Conservation (phyloP, 2,888 invertebrate genomes). For the Tipula unca region DNA sequence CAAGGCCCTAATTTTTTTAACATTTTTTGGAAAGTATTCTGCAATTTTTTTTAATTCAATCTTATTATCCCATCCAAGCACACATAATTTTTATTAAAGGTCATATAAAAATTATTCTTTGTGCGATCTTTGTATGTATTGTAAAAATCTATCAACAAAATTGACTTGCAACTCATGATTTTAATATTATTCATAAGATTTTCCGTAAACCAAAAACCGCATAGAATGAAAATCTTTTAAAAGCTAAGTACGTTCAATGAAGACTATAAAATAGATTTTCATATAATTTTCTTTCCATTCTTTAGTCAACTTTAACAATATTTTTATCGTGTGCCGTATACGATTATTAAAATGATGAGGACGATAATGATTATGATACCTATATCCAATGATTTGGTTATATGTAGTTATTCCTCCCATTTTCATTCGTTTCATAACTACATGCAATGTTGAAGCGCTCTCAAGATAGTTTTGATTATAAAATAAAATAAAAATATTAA, state of each 20-base stretch:
- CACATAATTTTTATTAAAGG: neutral
- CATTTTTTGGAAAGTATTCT: too few relatives aligned
- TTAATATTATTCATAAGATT: neutral
- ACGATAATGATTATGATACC: neutral
- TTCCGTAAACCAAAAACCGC: neutral
- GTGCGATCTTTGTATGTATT: neutral
- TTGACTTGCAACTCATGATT: neutral
- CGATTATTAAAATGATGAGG: neutral
- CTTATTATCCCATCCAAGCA: too few relatives aligned
- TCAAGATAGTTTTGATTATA: neutral
- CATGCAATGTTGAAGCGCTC: neutral
- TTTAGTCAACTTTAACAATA: neutral
- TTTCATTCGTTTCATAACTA: neutral
- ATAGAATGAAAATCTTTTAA: neutral
- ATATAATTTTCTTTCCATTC: neutral
- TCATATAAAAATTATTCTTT: neutral
- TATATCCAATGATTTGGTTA: neutral
- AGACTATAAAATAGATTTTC: neutral
- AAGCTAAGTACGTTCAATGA: neutral
- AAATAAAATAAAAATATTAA: neutral
- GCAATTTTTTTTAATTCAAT: too few relatives aligned
- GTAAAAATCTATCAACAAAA: neutral
- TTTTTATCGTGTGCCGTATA: neutral
- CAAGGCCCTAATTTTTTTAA: too few relatives aligned
- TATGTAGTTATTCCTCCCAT: neutral